phyloP scores from a whole-genome alignment of 2,797 vertebrate species.

The Myotis myotis region DNA sequence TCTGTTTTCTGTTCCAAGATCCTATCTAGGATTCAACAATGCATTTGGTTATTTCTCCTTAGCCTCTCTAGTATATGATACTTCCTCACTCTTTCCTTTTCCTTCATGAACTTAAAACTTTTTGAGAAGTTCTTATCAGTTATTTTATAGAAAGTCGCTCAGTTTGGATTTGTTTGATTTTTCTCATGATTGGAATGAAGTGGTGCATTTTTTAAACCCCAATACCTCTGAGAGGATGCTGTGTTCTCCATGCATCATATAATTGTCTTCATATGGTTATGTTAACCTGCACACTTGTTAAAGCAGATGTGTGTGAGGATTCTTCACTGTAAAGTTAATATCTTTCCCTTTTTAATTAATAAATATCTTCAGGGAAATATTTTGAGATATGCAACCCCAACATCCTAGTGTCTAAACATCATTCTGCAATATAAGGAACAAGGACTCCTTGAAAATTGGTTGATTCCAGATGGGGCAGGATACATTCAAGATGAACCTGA shows the following conservation, averaged over 20 bases:
- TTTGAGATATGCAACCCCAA: background rate
- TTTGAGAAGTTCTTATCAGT: background rate
- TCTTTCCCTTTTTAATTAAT: background rate
- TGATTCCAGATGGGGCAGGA: background rate
- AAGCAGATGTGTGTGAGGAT: background rate
- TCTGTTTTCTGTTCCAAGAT: background rate
- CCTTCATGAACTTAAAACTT: background rate
- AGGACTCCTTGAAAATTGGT: background rate
- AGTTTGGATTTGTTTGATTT: background rate
- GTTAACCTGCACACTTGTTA: background rate
- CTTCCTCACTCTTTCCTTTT: background rate
- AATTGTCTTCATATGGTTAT: background rate
- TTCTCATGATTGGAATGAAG: background rate
- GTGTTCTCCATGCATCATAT: background rate
- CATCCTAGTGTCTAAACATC: background rate
- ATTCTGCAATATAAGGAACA: background rate
- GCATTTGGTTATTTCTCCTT: background rate
- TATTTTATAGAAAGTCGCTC: background rate
- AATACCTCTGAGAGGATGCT: background rate
- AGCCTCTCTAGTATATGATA: background rate
- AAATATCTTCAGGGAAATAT: background rate
- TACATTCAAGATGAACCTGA: background rate
- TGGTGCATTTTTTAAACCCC: background rate
- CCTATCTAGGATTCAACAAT: too few species aligned
- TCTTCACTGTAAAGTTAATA: background rate